Percentiles rank a stretch among this genome's conserved stretches.
These are phyloP conservation scores for Antheraea pernyi DNA, from an alignment of 1,140 invertebrate species.

Conservation along the genomic window DNA sequence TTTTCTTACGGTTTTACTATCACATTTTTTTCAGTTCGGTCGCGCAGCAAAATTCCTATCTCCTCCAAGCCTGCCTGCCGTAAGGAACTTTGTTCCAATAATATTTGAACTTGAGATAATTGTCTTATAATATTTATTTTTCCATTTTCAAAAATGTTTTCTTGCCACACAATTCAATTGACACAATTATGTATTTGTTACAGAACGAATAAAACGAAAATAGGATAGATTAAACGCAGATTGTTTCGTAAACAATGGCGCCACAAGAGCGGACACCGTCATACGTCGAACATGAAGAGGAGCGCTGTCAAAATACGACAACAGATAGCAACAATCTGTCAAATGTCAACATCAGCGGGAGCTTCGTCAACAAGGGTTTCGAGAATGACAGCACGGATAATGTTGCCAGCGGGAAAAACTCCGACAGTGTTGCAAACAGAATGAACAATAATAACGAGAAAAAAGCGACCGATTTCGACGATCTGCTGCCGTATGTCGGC, in stretches of 20 bases:
- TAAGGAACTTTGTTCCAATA: too few species aligned
- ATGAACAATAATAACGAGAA: slow-evolving; percentile 38
- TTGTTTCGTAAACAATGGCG: slow-evolving; percentile 51
- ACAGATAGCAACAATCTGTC: slow-evolving; percentile 51
- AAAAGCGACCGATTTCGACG: slow-evolving; percentile 67
- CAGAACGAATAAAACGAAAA: slow-evolving; percentile 40
- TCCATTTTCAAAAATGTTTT: too few species aligned
- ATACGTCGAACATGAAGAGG: slow-evolving; percentile 47
- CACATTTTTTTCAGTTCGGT: too few species aligned
- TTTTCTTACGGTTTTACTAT: too few species aligned
- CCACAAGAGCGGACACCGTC: slow-evolving; percentile 69
- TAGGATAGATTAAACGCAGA: slow-evolving; percentile 42
- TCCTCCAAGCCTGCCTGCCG: too few species aligned
- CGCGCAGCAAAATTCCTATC: too few species aligned
- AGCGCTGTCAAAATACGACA: slow-evolving; percentile 51
- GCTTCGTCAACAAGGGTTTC: slow-evolving; percentile 59
- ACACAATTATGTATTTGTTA: slow-evolving; percentile 37
- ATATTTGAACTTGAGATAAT: too few species aligned
- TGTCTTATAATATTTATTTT: too few species aligned
- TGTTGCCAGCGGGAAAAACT: slow-evolving; percentile 19
- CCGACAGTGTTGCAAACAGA: slow-evolving; percentile 11
- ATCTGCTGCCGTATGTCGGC: slow-evolving; percentile 87
- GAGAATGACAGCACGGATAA: slow-evolving; percentile 38
- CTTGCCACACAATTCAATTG: background rate
- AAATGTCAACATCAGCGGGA: slow-evolving; percentile 53